Base-by-base conservation (phyloP, 92 coral and sea anemone species). In the Phenganax stokvisi region DNA sequence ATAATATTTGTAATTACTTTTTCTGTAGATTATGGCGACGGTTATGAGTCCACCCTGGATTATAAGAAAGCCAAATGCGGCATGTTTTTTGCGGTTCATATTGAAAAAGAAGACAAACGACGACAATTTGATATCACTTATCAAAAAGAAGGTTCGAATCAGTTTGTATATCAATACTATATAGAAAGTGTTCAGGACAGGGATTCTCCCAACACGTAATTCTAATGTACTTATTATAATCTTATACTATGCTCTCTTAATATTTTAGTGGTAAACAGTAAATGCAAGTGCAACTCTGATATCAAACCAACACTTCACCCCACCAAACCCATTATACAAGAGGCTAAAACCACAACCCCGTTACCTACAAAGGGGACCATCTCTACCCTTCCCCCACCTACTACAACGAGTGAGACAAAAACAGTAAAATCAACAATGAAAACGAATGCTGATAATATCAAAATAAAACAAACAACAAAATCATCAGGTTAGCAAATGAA, bases 81-180 rank as follows among this genome's bases (percentile, higher is more conserved):
- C n/a, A 68, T 68, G 73, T 20, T 68, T 1, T 68, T 30, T 20
- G 73, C 73, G 47, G 73, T 37, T 4, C 73, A 68, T 68, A 68
- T 20, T 7, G 73, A 30, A 28, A 7, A 12, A 16, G 13, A 16
- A 37, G 73, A 68, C 12, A 0, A 68, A 53, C 73, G 54, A 29
- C 53, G 54, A 29, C 53, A 30, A 30, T 68, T 68, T 30, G 73
- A 29, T 37, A n/a, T 68, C n/a, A 68, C 73, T 5, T 68, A 68
- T 53, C 17, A 52, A 13, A 68, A 68, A 37, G 44, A 68, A 68
- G 73, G 73, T 68, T 12, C 16, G 55, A 59, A 13, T n/a, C 65
- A 1, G 65, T 13, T 37, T 37, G 12, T 59, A 20, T 20, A 20
- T 20, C 25, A 20, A 20, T 20, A 20, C 20, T 59, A 59, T 59